Evolutionary conservation across 1,140 invertebrate species (phyloP), one percentile per base, ranked within the genome.

Genomic region (Heliothis virescens): DNA sequence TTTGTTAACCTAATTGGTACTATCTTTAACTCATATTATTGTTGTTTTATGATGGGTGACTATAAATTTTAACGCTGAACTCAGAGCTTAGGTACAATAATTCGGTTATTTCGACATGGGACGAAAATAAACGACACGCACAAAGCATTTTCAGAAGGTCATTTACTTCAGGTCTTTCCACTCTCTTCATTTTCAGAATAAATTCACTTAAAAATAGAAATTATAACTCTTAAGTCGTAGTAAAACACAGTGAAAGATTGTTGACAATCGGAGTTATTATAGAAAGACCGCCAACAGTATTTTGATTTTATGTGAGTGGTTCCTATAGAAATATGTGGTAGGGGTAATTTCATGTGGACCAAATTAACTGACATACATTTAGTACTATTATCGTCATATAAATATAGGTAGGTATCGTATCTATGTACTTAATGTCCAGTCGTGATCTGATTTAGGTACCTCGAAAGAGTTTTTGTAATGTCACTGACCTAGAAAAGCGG

Each of bases 301-400:
- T 26, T 62, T 62, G 34, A 41, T 41, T 29, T 47, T 48, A 41
- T 41, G 41, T 67, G 26, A 34, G n/a, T 41, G 11, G 63, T 60
- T 1, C 5, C 34, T 41, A 16, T 13, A 71, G 50, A 71, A 71
- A 53, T 29, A 21, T 67, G 63, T 67, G 41, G 18, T 72, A 41
- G 34, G 7, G 34, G 34, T 41, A 72, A 55, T 72, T 72, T 57
- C 41, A n/a, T 18, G n/a, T 72, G 29, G 26, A 16, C 52, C 47
- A 41, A 55, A 72, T 72, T 57, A 57, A 34, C 47, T 72, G 69
- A 72, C 69, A 72, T 15, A 72, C 26, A 55, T 72, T 41, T 57
- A 34, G 50, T 26, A n/a, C 52, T 72, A 72, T 72, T 57, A 34
- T 52, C 29, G 52, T 72, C 52, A 72, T 57, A 57, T 72, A 16